Conservation (phyloP, 2,888 invertebrate genomes). For the Heliconius charithonia region DNA sequence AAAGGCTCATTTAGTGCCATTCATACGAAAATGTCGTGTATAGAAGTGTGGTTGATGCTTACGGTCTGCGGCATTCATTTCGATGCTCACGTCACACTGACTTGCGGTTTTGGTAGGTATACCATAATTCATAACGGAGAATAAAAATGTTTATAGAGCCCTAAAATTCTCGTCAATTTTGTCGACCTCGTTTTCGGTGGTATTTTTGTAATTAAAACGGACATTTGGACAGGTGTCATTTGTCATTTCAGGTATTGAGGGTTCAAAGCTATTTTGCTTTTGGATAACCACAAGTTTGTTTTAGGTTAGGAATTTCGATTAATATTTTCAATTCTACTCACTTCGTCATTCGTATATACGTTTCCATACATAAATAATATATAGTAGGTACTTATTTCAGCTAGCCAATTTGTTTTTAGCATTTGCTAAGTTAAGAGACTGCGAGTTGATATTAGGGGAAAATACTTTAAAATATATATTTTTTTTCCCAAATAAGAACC, state of each 20-base stretch:
- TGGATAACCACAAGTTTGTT: conserved; percentile 21
- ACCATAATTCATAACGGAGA: conserved; percentile 50
- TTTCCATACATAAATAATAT: too few relatives aligned
- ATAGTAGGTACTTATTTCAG: not conserved
- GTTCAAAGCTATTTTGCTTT: conserved; percentile 26
- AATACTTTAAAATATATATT: not conserved
- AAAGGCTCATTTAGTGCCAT: conserved; percentile 26
- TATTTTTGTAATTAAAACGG: conserved; percentile 73
- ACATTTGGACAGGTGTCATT: conserved; percentile 58
- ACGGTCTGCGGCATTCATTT: conserved; percentile 16
- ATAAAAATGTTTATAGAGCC: conserved; percentile 68
- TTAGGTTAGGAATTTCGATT: not conserved
- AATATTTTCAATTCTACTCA: not conserved
- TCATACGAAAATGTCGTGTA: conserved; percentile 25
- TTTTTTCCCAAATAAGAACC: not conserved
- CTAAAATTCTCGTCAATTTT: conserved; percentile 58
- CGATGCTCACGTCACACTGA: conserved; percentile 26
- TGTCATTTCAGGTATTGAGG: conserved; percentile 49
- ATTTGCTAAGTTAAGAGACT: too few relatives aligned
- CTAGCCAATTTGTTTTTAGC: not conserved
- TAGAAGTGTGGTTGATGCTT: conserved; percentile 7
- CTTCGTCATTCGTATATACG: too few relatives aligned
- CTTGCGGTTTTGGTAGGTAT: conserved; percentile 25
- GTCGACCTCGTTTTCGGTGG: conserved; percentile 55
- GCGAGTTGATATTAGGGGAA: not conserved